Evolutionary conservation across 2,888 invertebrate genomes (phyloP).

Genomic region (Rambutsinella grinnellia): DNA sequence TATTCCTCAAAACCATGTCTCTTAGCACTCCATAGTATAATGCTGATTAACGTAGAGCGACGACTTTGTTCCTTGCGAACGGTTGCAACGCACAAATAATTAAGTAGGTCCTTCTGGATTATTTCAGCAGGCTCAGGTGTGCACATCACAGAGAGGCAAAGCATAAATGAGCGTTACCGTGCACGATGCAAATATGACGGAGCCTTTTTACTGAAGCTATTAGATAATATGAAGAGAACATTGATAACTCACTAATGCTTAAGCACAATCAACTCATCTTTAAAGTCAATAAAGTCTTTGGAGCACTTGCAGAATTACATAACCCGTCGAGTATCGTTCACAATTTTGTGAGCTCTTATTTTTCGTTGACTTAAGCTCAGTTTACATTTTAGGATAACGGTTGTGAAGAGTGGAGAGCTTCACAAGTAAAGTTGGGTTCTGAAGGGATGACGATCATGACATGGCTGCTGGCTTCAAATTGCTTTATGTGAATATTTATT

Average conservation of each 20-base stretch:
- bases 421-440: background rate
- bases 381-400: background rate
- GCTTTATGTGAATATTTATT: background rate
- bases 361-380: background rate
- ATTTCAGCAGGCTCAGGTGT: conserved; percentile 13
- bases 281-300: too few species aligned
- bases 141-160: background rate
- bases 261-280: too few species aligned
- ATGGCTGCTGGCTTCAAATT: conserved; percentile 8
- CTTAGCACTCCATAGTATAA: conserved; percentile 19
- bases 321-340: background rate
- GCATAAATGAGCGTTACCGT: background rate
- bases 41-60: background rate
- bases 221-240: background rate
- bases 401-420: background rate
- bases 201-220: too few species aligned
- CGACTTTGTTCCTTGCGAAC: conserved; percentile 25
- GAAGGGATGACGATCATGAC: conserved; percentile 1
- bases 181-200: too few species aligned
- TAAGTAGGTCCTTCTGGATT: conserved; percentile 51
- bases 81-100: conserved; percentile 20
- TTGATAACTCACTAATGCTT: too few species aligned
- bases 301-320: too few species aligned
- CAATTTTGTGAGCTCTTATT: background rate
- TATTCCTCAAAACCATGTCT: conserved; percentile 1